Evolutionary conservation across 2,888 invertebrate genomes (phyloP), one percentile per base, ranked within the genome.

Genomic region (Lasius fuliginosus): DNA sequence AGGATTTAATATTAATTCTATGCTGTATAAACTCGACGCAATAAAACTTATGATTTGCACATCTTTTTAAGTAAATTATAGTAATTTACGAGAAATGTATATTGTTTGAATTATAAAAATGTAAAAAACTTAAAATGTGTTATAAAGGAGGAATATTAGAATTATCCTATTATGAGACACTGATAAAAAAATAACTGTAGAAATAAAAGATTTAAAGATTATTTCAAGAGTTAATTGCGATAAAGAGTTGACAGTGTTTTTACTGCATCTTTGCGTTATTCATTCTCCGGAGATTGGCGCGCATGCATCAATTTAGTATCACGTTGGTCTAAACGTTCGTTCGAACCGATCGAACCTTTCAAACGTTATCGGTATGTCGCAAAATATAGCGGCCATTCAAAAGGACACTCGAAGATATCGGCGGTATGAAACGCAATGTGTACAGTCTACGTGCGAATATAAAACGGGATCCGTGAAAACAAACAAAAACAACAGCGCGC

Each of bases 401-500:
- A 71, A 71, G 60, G 60, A 81, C 71, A 71, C 79, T 71, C 79
- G 71, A 81, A 81, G 79, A 81, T 81, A 71, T 36, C 79, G 60
- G 60, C 18, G 71, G 71, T 60, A 81, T 71, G 79, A 81, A 81
- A 71, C 79, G 60, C n/a, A 46, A 46, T 62, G 71, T 60, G 69
- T 46, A 71, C 33, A 60, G 71, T 71, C 60, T 60, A 12, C 36
- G 46, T 46, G 71, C 53, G 53, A 53, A 53, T 71, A 81, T 81
- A 81, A 81, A 81, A 71, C 71, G 46, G 33, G 71, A 71, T 81
- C 58, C 36, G 36, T 36, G n/a, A 58, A n/a, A 23, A 73, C 71
- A 86, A 85, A 77, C 77, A 74, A 75, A 67, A 81, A 82, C 67
- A 71, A 86, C 69, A 42, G 53, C 75, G 62, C 79, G 69, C 82